Evolutionary conservation across 2,113 vertebrate species (phyloP).

Genomic region (Fulica atra): DNA sequence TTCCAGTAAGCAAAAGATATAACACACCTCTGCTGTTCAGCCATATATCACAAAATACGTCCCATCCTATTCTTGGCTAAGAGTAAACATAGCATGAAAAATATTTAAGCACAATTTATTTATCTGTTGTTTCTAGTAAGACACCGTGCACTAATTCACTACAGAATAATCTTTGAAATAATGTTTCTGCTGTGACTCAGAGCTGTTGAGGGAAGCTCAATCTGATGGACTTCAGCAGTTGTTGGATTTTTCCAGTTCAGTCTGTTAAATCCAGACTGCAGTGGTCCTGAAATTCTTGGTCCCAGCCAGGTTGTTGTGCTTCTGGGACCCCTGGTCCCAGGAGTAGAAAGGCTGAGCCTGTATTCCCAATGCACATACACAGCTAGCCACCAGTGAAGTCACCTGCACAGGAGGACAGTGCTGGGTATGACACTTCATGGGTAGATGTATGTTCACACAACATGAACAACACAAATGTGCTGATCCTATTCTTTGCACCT

Average conservation of each 20-base stretch:
- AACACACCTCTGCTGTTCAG: not conserved
- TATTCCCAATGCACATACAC: not conserved
- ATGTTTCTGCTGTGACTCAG: not conserved
- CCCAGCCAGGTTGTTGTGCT: not conserved
- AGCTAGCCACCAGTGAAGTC: not conserved
- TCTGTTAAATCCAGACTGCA: not conserved
- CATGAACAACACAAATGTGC: not conserved
- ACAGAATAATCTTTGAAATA: not conserved
- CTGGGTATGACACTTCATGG: not conserved
- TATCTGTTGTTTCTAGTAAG: not conserved
- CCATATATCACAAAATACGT: not conserved
- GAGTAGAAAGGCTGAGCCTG: not conserved
- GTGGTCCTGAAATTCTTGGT: fast-evolving
- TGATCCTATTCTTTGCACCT: not conserved
- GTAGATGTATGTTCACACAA: not conserved
- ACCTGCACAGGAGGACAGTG: not conserved
- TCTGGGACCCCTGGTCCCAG: not conserved
- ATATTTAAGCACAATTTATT: not conserved
- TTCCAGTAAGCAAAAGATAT: not conserved
- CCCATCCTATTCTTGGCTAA: not conserved
- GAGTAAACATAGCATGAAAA: not conserved
- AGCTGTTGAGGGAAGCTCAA: not conserved
- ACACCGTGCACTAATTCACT: not conserved
- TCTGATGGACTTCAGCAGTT: not conserved
- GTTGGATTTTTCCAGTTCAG: not conserved